Evolutionary conservation across 2,797 vertebrate species (phyloP), one percentile per base, ranked within the genome.

Genomic region (Mus spretus): DNA sequence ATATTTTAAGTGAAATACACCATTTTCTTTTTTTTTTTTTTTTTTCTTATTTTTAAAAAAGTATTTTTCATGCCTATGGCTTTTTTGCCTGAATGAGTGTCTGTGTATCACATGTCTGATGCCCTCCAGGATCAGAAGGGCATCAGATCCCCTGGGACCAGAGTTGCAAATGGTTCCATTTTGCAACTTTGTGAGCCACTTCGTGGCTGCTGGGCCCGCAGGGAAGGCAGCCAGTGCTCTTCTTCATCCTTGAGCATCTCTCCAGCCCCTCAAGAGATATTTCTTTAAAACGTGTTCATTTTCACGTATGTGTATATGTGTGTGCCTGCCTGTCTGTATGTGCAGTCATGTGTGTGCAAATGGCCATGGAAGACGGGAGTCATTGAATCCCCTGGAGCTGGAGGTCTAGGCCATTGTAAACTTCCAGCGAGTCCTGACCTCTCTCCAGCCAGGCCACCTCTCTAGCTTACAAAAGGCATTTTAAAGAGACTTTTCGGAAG

Each of bases 1-100:
- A 28, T 20, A 72, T 81, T 84, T 75, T 89, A 93, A 94, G 70
- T 74, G 47, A 95, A 95, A 72, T 37, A 22, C 63, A 55, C 31
- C 20, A n/a, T 89, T 90, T 95, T 87, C 40, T 88, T 57, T n/a
- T 15, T 55, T 4, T 55, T 17, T 55, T 15, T 55, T 55, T 15
- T 55, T 55, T 55, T 15, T n/a, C n/a, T n/a, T n/a, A n/a, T n/a
- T n/a, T 17, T 4, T 55, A 55, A 79, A 40, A 40, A 6, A 34
- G 19, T 57, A 0, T 19, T 55, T 34, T 55, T 55, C 8, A 57
- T 24, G 31, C 10, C 2, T 80, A 57, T 1, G 2, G 78, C 20
- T 19, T 80, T 22, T 57, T 19, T 80, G 34, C 10, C 7, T 57
- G 78, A 44, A 44, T 12, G 72, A 34, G 4, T 55, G 17, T 80